Conservation (phyloP, 2,113 vertebrate genomes). For the Peromyscus californicus region DNA sequence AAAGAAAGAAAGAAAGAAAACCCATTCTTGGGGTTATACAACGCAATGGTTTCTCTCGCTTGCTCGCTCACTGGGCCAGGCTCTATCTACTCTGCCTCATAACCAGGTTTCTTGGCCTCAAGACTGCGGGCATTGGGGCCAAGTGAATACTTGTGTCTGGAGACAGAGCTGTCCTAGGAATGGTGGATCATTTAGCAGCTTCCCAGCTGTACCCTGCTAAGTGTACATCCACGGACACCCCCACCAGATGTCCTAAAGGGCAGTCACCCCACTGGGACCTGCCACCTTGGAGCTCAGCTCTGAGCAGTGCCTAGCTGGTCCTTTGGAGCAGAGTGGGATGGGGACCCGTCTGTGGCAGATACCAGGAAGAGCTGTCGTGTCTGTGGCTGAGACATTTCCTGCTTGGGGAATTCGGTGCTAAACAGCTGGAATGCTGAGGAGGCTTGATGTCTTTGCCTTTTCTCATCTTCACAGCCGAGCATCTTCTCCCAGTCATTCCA, state of each 20-base stretch:
- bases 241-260: not conserved
- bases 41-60: not conserved
- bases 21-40: not conserved
- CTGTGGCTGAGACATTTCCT: not conserved
- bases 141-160: not conserved
- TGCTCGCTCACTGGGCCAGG: rapidly evolving
- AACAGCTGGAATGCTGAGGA: too few relatives aligned
- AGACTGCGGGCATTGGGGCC: not conserved
- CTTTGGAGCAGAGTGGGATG: rapidly evolving
- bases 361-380: rapidly evolving
- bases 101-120: not conserved
- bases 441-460: not conserved
- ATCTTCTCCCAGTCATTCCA: not conserved
- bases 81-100: too few relatives aligned
- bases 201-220: not conserved
- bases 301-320: not conserved
- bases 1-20: too few relatives aligned
- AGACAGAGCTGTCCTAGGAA: too few relatives aligned
- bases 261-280: not conserved
- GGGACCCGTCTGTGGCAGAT: not conserved
- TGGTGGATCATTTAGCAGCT: not conserved
- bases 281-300: constrained; percentile 60
- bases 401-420: too few relatives aligned
- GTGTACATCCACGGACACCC: rapidly evolving
- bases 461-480: not conserved